Evolutionary conservation across 2,113 vertebrate species (phyloP).

Genomic region (Rallus limicola): DNA sequence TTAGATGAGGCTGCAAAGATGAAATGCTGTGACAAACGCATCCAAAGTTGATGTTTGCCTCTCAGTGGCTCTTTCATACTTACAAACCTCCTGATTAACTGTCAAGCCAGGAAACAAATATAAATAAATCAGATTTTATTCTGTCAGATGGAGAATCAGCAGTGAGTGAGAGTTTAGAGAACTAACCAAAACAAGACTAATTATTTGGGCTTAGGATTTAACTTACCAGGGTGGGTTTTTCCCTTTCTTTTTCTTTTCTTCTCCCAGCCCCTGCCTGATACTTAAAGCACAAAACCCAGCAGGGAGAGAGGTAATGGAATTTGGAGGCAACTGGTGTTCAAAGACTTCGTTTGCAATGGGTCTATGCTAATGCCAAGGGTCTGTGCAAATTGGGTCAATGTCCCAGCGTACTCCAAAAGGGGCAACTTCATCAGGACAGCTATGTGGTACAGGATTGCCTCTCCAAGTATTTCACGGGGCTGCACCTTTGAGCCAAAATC

Average conservation of each 20-base stretch:
- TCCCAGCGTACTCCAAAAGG: neutral
- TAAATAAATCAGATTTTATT: constrained; percentile 25
- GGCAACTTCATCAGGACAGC: neutral
- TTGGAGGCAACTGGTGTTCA: constrained; percentile 57
- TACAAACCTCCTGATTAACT: neutral
- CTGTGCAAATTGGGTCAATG: neutral
- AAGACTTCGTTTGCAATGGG: constrained; percentile 30
- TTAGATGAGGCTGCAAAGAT: constrained; percentile 31
- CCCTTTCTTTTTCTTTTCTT: constrained; percentile 46
- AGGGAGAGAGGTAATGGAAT: constrained; percentile 63
- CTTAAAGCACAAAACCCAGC: constrained; percentile 64
- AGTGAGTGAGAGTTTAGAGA: constrained; percentile 37
- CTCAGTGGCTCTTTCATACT: neutral
- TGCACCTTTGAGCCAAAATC: constrained; percentile 28
- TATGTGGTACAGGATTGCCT: neutral
- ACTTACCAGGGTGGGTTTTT: neutral
- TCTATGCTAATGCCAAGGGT: constrained; percentile 13
- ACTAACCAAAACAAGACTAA: constrained; percentile 34
- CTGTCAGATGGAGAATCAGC: neutral
- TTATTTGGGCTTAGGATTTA: constrained; percentile 57
- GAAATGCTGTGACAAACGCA: constrained; percentile 13
- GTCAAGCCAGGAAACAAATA: neutral
- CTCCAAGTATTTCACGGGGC: neutral
- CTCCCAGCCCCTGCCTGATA: constrained; percentile 20
- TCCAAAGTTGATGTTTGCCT: constrained; percentile 16